Evolutionary conservation across 2,113 vertebrate genomes (phyloP), one percentile per base, ranked within the genome.

Genomic region (Pterophyllum scalare): DNA sequence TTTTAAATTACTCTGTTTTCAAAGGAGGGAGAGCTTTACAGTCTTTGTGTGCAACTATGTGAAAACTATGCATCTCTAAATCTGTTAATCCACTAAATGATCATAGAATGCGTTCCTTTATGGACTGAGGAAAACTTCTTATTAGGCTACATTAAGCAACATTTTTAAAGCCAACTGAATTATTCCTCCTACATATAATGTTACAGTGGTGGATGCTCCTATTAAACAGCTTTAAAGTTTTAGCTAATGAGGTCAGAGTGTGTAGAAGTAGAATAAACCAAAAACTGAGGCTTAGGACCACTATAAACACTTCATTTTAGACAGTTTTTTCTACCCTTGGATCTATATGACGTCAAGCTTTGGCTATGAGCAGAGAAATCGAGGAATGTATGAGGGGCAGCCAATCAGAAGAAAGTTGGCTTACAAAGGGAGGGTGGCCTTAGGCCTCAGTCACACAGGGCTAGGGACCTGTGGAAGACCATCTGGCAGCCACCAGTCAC

Each of bases 1-100:
- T 80, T 86, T 87, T 54, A 94, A 94, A 95, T 94, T 92, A 87
- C 86, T 94, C 94, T 90, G 91, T 95, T 95, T 96, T 95, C 78
- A 82, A 91, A 93, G 87, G 57, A 90, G 87, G 58, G 52, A 80
- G 80, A 89, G 85, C 87, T 88, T 87, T 82, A 84, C 20, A 72
- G 62, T 64, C 70, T 62, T 72, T 28, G 31, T 59, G 38, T 84
- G 80, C 87, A 70, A 72, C 65, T 31, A 38, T 38, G 35, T 38
- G 35, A 54, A 72, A 72, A 33, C 19, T 52, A 54, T 72, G 43
- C 65, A 20, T 20, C 24, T 13, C 46, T 54, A 72, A 72, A 54
- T 72, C 17, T 72, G 52, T 72, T 54, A 72, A 20, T 54, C 17
- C 52, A 31, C 46, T 31, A 31, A 52, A 52, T 52, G 19, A 72